phyloP scores from a whole-genome alignment of 2,888 invertebrate genomes.

The Cephus sareptanus region DNA sequence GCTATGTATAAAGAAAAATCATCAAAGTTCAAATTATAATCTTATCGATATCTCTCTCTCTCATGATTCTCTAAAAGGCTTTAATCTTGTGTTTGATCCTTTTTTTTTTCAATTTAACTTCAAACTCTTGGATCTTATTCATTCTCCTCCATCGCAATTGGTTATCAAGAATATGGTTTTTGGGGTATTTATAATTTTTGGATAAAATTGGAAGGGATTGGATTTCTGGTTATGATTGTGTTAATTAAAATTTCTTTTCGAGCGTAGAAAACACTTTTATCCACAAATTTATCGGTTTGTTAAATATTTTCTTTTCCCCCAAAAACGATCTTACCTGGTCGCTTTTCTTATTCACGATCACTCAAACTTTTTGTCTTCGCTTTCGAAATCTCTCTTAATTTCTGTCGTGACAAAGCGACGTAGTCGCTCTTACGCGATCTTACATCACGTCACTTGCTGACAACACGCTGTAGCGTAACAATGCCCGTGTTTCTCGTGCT shows the following conservation, averaged over 20 bases:
- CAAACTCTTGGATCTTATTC: not conserved
- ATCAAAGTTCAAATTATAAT: not conserved
- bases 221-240: not conserved
- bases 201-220: not conserved
- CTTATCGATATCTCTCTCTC: not conserved
- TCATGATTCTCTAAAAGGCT: not conserved
- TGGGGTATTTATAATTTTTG: not conserved
- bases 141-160: not conserved
- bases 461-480: not conserved
- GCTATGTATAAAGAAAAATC: not conserved
- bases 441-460: not conserved
- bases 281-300: not conserved
- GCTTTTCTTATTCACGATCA: not conserved
- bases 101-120: conserved; percentile 1
- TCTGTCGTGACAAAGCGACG: not conserved
- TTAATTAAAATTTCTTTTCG: not conserved
- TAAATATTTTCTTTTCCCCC: not conserved
- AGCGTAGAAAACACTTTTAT: not conserved
- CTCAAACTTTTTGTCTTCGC: not conserved
- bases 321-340: not conserved
- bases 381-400: not conserved
- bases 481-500: not conserved
- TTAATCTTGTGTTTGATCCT: not conserved
- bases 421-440: not conserved
- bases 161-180: not conserved